Conservation (phyloP, 1,140 invertebrate species). For the Diuraphis noxia region DNA sequence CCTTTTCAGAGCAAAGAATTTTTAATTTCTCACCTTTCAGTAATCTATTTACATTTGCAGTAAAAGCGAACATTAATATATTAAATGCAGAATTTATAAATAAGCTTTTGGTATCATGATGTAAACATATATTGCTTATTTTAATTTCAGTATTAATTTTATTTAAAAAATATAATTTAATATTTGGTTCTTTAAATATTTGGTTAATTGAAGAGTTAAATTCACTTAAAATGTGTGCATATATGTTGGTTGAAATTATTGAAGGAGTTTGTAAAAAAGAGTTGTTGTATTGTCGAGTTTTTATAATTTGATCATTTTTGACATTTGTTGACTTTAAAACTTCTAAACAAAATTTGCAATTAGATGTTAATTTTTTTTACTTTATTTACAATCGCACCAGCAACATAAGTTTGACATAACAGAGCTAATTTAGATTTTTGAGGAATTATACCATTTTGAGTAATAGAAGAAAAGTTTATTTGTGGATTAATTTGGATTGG, state of each 20-base stretch:
- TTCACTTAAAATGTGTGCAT: neutral
- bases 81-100: too few species aligned
- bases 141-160: too few species aligned
- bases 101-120: too few species aligned
- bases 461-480: neutral
- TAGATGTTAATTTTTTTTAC: neutral
- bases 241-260: neutral
- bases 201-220: neutral
- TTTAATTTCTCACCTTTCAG: too few species aligned
- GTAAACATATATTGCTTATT: too few species aligned
- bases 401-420: neutral
- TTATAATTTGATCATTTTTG: neutral
- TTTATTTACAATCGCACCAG: neutral
- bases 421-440: neutral
- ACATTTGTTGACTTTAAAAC: neutral
- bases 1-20: too few species aligned
- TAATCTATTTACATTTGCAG: too few species aligned
- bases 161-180: too few species aligned
- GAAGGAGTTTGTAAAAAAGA: neutral
- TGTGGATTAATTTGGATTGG: neutral
- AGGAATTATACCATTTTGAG: neutral
- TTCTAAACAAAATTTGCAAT: constrained; percentile 10
- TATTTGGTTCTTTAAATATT: too few species aligned
- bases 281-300: neutral
- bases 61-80: too few species aligned